phyloP scores from a whole-genome alignment of 2,888 invertebrate species.

The Bombylius discolor region DNA sequence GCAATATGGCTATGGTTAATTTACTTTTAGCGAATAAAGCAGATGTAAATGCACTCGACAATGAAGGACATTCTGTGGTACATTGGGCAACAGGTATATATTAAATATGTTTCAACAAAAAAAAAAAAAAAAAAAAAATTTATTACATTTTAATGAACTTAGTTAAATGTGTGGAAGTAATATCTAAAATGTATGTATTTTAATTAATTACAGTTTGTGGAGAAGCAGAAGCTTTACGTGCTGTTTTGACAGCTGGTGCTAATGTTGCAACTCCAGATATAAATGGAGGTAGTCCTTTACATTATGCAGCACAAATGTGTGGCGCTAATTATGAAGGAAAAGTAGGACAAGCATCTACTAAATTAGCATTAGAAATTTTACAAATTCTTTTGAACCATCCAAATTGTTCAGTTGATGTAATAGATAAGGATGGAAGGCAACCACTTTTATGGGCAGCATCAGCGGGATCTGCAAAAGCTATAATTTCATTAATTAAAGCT shows the following conservation, averaged over 20 bases:
- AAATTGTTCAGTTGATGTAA: slow-evolving; percentile 68
- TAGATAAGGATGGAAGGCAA: slow-evolving; percentile 85
- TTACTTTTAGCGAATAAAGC: slow-evolving; percentile 79
- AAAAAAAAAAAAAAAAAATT: too few species aligned
- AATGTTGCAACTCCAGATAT: slow-evolving; percentile 80
- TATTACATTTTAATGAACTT: too few species aligned
- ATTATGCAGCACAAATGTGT: slow-evolving; percentile 96
- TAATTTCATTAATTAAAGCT: slow-evolving; percentile 74
- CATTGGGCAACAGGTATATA: slow-evolving; percentile 96
- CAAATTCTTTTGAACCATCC: slow-evolving; percentile 67
- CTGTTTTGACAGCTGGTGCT: slow-evolving; percentile 75
- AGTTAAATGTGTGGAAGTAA: too few species aligned
- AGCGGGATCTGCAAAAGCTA: slow-evolving; percentile 86
- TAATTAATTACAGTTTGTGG: slow-evolving; percentile 62
- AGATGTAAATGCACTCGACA: slow-evolving; percentile 79
- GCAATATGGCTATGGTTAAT: slow-evolving; percentile 74
- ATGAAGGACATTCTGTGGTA: slow-evolving; percentile 87
- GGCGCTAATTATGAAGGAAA: slow-evolving; percentile 59
- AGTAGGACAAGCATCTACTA: slow-evolving; percentile 25
- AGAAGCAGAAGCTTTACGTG: slow-evolving; percentile 74
- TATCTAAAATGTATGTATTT: slow-evolving; percentile 15
- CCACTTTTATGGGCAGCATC: slow-evolving; percentile 96
- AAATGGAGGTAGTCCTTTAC: slow-evolving; percentile 88
- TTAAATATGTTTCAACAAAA: neutral
- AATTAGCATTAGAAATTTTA: slow-evolving; percentile 45